Evolutionary conservation across 2,888 invertebrate species (phyloP).

Genomic region (Tortrix viridana): DNA sequence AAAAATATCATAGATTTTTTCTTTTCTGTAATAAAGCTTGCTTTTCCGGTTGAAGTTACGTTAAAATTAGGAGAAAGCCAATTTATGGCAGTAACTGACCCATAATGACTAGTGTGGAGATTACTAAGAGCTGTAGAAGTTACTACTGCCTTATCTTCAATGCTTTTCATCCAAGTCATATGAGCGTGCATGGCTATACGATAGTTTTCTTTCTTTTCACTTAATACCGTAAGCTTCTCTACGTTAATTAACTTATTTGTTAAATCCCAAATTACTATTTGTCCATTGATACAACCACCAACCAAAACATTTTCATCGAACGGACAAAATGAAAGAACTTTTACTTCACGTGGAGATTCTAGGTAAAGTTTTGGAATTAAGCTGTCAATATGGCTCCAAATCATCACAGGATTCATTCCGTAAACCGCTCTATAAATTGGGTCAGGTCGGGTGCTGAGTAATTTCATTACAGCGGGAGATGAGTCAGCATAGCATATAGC

Average conservation of each 20-base stretch:
- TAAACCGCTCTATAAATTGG: constrained; percentile 83
- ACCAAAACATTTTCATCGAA: constrained; percentile 87
- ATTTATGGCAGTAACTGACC: constrained; percentile 85
- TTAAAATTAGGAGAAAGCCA: constrained; percentile 87
- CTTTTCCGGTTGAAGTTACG: constrained; percentile 85
- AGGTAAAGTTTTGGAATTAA: constrained; percentile 88
- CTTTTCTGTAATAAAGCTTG: constrained; percentile 54
- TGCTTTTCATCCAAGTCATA: constrained; percentile 88
- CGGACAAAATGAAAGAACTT: constrained; percentile 87
- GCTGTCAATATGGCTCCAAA: constrained; percentile 90
- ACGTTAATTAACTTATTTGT: constrained; percentile 85
- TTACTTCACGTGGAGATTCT: constrained; percentile 87
- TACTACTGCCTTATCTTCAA: constrained; percentile 83
- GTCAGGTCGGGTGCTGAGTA: constrained; percentile 67
- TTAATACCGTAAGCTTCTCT: constrained; percentile 85
- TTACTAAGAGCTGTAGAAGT: constrained; percentile 85
- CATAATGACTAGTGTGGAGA: constrained; percentile 85
- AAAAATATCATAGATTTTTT: constrained; percentile 85
- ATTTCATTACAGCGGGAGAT: constrained; percentile 77
- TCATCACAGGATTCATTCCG: constrained; percentile 86
- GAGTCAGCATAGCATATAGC: constrained; percentile 87
- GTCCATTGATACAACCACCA: constrained; percentile 89
- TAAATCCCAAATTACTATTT: constrained; percentile 89
- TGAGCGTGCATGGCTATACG: constrained; percentile 84
- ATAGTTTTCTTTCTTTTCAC: constrained; percentile 86